Evolutionary conservation across 2,113 vertebrate genomes (phyloP).

Genomic region (Nipponia nippon): DNA sequence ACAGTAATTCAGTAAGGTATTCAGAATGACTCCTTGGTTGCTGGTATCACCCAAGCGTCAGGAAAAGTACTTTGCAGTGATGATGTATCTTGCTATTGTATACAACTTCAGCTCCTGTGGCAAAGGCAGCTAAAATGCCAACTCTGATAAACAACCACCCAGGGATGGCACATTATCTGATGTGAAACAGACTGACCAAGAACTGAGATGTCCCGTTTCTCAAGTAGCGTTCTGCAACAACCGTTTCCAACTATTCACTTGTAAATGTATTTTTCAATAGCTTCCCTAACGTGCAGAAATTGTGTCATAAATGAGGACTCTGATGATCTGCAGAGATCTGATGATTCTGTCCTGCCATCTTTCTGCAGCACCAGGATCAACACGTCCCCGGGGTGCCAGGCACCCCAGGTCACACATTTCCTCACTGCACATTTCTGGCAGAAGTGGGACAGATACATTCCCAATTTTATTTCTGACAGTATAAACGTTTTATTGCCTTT

Average conservation of each 20-base stretch:
- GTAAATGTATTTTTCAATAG: background rate
- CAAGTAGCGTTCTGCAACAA: background rate
- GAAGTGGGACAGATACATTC: background rate
- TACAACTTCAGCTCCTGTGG: background rate
- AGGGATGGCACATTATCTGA: background rate
- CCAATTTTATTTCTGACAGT: background rate
- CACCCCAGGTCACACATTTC: background rate
- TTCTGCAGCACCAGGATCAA: background rate
- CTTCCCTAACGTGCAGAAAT: background rate
- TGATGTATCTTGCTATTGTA: background rate
- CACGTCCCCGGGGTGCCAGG: background rate
- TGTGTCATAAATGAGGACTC: background rate
- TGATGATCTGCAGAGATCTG: background rate
- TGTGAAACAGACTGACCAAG: background rate
- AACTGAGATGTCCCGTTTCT: background rate
- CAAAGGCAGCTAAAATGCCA: background rate
- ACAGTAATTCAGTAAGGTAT: background rate
- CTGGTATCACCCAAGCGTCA: background rate
- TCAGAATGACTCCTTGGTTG: background rate
- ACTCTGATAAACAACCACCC: background rate
- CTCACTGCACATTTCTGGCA: background rate
- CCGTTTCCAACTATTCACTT: background rate
- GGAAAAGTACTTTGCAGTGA: background rate
- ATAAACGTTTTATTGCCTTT: background rate
- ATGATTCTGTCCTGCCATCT: background rate